Conservation (phyloP, 2,113 vertebrate species). For the Oryzias javanicus region DNA sequence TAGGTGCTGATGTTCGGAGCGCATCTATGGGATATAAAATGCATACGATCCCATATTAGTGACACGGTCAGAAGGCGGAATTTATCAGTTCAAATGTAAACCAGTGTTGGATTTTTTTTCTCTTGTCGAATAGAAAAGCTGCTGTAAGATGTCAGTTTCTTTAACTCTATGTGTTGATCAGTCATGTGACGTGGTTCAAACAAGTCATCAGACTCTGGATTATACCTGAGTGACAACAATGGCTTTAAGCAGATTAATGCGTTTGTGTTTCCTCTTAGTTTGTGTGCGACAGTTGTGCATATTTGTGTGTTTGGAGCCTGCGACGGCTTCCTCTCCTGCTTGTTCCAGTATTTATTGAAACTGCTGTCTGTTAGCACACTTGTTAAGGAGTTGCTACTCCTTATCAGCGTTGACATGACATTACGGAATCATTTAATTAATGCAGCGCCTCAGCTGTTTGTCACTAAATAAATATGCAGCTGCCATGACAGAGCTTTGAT, state of each 20-base stretch:
- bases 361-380: constrained; percentile 6
- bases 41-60: no score
- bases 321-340: background rate
- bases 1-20: no score
- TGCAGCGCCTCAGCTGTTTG: constrained; percentile 9
- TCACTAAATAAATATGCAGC: constrained; percentile 28
- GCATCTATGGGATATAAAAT: no score
- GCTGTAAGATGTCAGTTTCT: no score
- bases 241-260: constrained; percentile 35
- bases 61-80: no score
- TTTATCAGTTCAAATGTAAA: no score
- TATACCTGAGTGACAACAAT: constrained; percentile 37
- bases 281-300: background rate
- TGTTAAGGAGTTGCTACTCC: constrained; percentile 47
- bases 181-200: constrained; percentile 53
- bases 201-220: constrained; percentile 49
- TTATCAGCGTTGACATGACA: constrained; percentile 40
- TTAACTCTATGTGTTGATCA: constrained; percentile 9
- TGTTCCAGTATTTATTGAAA: constrained; percentile 16
- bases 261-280: constrained; percentile 21
- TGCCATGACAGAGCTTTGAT: constrained; percentile 5
- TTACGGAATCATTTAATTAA: constrained; percentile 39
- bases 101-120: no score
- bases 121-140: no score
- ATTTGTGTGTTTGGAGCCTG: background rate